Evolutionary conservation across 1,140 invertebrate genomes (phyloP).

Genomic region (Branchinecta lindahli): DNA sequence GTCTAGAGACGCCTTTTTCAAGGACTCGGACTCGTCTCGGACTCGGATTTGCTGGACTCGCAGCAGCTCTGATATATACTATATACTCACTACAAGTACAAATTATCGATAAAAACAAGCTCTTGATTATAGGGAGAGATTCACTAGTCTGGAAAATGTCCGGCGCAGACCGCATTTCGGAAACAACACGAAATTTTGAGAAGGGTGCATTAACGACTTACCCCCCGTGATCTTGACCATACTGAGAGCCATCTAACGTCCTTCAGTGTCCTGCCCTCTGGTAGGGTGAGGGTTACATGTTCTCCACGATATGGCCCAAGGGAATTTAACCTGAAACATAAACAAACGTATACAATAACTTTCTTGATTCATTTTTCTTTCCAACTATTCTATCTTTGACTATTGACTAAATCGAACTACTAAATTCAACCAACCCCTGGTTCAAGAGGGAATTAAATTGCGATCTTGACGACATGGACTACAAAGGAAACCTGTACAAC

Average conservation of each 20-base stretch:
- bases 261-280: slow-evolving; percentile 63
- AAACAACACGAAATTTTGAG: not conserved
- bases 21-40: too few species aligned
- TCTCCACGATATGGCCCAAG: slow-evolving; percentile 58
- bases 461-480: slow-evolving; percentile 15
- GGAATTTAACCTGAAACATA: slow-evolving; percentile 40
- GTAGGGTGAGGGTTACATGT: slow-evolving; percentile 62
- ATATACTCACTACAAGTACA: too few species aligned
- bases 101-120: too few species aligned
- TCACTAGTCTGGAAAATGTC: too few species aligned
- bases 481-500: slow-evolving; percentile 7
- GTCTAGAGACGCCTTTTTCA: too few species aligned
- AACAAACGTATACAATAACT: slow-evolving; percentile 14
- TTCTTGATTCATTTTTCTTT: too few species aligned
- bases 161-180: too few species aligned
- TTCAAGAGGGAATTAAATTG: slow-evolving; percentile 4
- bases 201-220: slow-evolving; percentile 47
- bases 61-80: too few species aligned
- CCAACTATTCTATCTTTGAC: too few species aligned
- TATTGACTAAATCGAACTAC: not conserved
- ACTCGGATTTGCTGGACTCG: too few species aligned
- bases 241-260: slow-evolving; percentile 73
- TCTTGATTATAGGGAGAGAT: too few species aligned
- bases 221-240: slow-evolving; percentile 57
- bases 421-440: not conserved